Base-by-base conservation (phyloP, 2,113 vertebrate species). In the Brachirus orientalis region DNA sequence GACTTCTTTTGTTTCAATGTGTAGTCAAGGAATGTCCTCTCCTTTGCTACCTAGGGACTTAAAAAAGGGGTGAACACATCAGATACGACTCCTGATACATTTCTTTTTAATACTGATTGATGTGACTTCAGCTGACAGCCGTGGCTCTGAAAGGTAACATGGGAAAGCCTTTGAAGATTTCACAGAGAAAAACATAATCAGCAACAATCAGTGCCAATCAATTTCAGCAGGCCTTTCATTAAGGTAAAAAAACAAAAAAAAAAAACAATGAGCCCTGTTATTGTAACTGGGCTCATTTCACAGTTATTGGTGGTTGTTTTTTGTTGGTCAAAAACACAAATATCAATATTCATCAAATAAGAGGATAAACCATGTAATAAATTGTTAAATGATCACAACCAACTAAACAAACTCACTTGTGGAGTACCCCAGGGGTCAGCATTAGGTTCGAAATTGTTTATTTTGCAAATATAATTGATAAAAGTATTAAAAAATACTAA, bases 221-320 rank as follows among this genome's bases (percentile, higher is more conserved):
- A 60, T 79, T 68, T 22, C 76, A 78, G 69, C 63, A 69, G 61
- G 63, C 71, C 58, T 43, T 70, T 75, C 60, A 71, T 83, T 72
- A 64, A 10, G n/a, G 11, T 37, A 28, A 20, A 40, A 37, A 40
- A 40, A 10, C 11, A 40, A 40, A 37, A 10, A 10, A 10, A 37
- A 37, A 63, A 83, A n/a, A n/a, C n/a, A n/a, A 69, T 38, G 51
- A 77, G 63, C 60, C 35, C 52, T 28, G 43, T 45, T 75, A 58
- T 54, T 65, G 53, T 56, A 46, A 63, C 63, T 19, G 60, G 43
- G 59, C 35, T 68, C 22, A n/a, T 75, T 77, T 41, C 56, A 53
- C 4, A 8, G 10, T 0, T 20, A 11, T 20, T 36, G 18, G 1
- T 38, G 52, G 8, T 37, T 50, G 37, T 50, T 38, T 37, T 10